A percentile compares a stretch with the other conserved stretches of the same genome.
These are phyloP conservation scores for Archips crataeganus DNA, from an alignment of 2,888 invertebrate genomes.

Conservation along the genomic window DNA sequence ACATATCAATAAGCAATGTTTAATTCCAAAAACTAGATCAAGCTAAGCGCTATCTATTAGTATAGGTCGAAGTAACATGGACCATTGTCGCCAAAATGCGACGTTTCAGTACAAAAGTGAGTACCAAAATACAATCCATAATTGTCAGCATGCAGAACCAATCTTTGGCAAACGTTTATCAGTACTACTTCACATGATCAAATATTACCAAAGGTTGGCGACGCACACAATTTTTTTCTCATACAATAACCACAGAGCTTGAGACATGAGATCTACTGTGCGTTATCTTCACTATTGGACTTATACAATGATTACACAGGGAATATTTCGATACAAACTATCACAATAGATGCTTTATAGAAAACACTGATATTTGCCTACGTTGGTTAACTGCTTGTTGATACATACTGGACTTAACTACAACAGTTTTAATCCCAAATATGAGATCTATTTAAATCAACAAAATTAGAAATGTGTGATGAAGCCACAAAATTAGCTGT, in stretches of 20 bases:
- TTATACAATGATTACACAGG: slow-evolving; percentile 49
- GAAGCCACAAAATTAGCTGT: slow-evolving; percentile 38
- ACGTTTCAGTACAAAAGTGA: slow-evolving; percentile 78
- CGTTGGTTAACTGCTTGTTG: slow-evolving; percentile 43
- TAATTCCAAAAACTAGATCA: slow-evolving; percentile 63
- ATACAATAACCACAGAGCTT: slow-evolving; percentile 26
- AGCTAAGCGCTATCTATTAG: slow-evolving; percentile 74
- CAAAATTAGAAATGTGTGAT: slow-evolving; percentile 31
- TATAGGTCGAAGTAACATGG: slow-evolving; percentile 74
- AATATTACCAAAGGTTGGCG: slow-evolving; percentile 38
- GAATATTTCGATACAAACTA: slow-evolving; percentile 52
- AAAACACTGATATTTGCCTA: slow-evolving; percentile 52
- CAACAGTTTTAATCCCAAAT: slow-evolving; percentile 24
- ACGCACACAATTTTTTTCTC: slow-evolving; percentile 45
- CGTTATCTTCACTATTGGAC: slow-evolving; percentile 47
- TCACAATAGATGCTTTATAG: slow-evolving; percentile 53
- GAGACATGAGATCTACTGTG: slow-evolving; percentile 33
- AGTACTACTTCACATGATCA: slow-evolving; percentile 22
- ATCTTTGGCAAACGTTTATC: slow-evolving; percentile 42
- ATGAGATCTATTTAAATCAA: slow-evolving; percentile 17
- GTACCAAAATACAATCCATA: slow-evolving; percentile 80
- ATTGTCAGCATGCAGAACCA: slow-evolving; percentile 49
- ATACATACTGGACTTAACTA: slow-evolving; percentile 31
- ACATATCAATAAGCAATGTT: slow-evolving; percentile 64
- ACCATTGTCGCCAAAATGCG: slow-evolving; percentile 71